Conservation (phyloP, 2,888 invertebrate genomes). For the Choristoneura rosaceana region DNA sequence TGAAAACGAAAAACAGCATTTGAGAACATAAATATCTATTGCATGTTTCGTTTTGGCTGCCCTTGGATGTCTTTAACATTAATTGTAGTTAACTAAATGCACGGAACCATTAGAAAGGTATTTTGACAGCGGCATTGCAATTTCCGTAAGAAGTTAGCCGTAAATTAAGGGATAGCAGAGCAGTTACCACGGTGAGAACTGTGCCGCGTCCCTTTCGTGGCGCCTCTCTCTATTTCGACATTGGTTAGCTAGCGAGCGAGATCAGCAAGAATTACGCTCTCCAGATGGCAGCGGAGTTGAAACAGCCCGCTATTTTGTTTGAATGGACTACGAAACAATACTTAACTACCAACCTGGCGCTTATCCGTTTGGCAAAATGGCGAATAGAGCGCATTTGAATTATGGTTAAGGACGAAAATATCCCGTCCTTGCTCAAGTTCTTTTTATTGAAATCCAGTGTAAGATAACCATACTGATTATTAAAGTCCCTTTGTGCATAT, state of each 20-base stretch:
- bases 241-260: slow-evolving; percentile 24
- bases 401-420: neutral
- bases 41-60: neutral
- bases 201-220: slow-evolving; percentile 28
- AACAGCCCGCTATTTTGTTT: slow-evolving; percentile 32
- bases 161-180: slow-evolving; percentile 27
- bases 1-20: too few species aligned
- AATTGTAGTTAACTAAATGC: neutral
- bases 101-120: neutral
- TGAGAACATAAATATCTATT: neutral
- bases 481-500: neutral
- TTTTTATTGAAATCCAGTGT: neutral
- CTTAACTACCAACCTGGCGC: slow-evolving; percentile 1
- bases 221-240: slow-evolving; percentile 41
- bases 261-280: slow-evolving; percentile 37
- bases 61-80: neutral
- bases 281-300: slow-evolving; percentile 39
- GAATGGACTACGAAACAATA: slow-evolving; percentile 29
- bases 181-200: slow-evolving; percentile 31
- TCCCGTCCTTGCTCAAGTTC: neutral
- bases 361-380: slow-evolving; percentile 3
- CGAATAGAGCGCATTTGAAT: neutral
- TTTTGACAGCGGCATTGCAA: neutral
- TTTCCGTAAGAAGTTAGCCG: slow-evolving; percentile 30
- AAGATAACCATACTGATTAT: neutral